A percentile compares a stretch with the other conserved stretches of the same genome.
These are phyloP conservation scores for Rhyacophila brunnea DNA, from an alignment of 1,140 invertebrate species.

Conservation along the genomic window DNA sequence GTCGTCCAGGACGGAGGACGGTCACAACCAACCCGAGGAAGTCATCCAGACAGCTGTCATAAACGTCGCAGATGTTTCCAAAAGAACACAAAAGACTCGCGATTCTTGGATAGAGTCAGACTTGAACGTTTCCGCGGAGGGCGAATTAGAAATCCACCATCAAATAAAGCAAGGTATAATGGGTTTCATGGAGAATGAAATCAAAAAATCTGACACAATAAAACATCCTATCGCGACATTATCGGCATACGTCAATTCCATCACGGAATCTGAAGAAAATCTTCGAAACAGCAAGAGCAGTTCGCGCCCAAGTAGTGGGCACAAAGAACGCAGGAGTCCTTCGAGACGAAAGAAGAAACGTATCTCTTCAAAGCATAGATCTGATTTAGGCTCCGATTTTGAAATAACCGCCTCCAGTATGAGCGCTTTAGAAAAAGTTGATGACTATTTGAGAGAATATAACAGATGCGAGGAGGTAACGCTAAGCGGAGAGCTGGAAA, in stretches of 20 bases:
- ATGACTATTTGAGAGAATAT: conserved; percentile 54
- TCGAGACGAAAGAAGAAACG: conserved; percentile 53
- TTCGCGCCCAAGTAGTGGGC: conserved; percentile 48
- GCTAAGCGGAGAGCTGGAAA: conserved; percentile 52
- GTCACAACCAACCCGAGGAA: conserved; percentile 41
- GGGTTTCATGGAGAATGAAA: conserved; percentile 59
- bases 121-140: conserved; percentile 54
- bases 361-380: conserved; percentile 50
- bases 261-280: conserved; percentile 48
- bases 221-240: conserved; percentile 52
- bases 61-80: conserved; percentile 46
- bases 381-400: conserved; percentile 51
- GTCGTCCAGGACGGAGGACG: conserved; percentile 46
- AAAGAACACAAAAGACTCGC: conserved; percentile 39
- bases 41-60: conserved; percentile 45
- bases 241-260: conserved; percentile 48
- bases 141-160: conserved; percentile 54
- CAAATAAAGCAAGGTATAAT: conserved; percentile 61
- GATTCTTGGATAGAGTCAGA: conserved; percentile 52
- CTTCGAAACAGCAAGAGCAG: conserved; percentile 45
- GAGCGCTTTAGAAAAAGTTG: conserved; percentile 53
- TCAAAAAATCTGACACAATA: conserved; percentile 49
- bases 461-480: conserved; percentile 53
- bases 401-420: conserved; percentile 53
- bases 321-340: conserved; percentile 51